Percentiles rank a stretch among this genome's conserved stretches.
phyloP scores from a whole-genome alignment of 2,888 invertebrate genomes.

The Aelia acuminata region DNA sequence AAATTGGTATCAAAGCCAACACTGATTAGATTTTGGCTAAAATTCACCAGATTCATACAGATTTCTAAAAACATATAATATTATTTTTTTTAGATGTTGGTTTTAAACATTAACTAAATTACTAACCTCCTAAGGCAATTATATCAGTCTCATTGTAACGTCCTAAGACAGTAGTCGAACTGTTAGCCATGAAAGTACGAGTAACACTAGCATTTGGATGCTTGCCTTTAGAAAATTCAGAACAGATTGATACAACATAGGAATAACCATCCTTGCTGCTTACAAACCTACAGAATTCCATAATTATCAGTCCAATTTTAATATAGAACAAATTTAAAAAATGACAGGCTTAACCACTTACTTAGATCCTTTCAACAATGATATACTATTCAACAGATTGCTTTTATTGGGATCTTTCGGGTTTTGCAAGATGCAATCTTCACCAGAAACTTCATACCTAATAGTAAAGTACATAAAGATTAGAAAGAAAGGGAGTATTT shows the following conservation, averaged over 20 bases:
- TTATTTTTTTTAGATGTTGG: background rate
- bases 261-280: constrained; percentile 51
- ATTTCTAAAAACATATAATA: background rate
- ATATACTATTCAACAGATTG: constrained; percentile 59
- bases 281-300: constrained; percentile 44
- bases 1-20: no score
- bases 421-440: constrained; percentile 59
- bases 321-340: background rate
- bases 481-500: background rate
- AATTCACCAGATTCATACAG: background rate
- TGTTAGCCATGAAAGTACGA: constrained; percentile 53
- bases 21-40: background rate
- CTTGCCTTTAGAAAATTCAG: constrained; percentile 61
- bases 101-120: background rate
- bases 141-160: constrained; percentile 64
- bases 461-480: background rate
- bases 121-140: constrained; percentile 60
- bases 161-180: constrained; percentile 63
- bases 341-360: background rate
- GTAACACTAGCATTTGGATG: constrained; percentile 62
- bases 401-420: constrained; percentile 55
- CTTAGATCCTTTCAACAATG: constrained; percentile 59
- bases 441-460: constrained; percentile 45
- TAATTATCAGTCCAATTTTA: background rate
- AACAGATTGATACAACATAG: constrained; percentile 62